phyloP scores from a whole-genome alignment of 2,113 vertebrate genomes.

The Pangasianodon hypophthalmus region DNA sequence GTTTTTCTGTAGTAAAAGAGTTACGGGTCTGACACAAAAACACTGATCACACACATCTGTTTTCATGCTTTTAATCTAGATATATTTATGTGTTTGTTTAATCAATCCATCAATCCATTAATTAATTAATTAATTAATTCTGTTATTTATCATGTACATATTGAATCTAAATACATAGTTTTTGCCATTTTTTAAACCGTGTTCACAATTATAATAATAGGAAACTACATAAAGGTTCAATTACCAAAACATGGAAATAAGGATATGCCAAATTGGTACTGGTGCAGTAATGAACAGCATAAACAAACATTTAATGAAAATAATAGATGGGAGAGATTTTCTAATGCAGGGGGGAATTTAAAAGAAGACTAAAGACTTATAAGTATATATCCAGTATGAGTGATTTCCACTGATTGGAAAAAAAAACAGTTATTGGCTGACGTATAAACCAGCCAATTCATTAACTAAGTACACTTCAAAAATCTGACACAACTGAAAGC shows the following conservation, averaged over 20 bases:
- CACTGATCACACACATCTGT: neutral
- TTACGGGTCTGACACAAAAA: neutral
- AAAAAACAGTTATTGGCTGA: neutral
- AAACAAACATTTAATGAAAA: neutral
- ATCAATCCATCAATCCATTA: no score
- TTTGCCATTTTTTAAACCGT: neutral
- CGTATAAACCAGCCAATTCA: neutral
- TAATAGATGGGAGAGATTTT: neutral
- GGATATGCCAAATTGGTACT: neutral
- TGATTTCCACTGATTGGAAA: neutral
- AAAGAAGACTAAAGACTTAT: neutral
- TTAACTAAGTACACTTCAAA: neutral
- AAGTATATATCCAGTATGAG: neutral
- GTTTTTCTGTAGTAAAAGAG: neutral
- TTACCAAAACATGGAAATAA: neutral
- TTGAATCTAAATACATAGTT: neutral
- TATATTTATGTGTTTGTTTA: neutral
- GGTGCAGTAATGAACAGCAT: neutral
- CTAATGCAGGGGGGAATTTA: neutral
- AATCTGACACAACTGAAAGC: neutral
- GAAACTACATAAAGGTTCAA: neutral
- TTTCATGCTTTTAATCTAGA: neutral
- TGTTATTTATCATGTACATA: neutral
- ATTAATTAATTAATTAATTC: no score
- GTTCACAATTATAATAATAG: neutral